Evolutionary conservation across 2,113 vertebrate genomes (phyloP).

Genomic region (Cynocephalus volans): DNA sequence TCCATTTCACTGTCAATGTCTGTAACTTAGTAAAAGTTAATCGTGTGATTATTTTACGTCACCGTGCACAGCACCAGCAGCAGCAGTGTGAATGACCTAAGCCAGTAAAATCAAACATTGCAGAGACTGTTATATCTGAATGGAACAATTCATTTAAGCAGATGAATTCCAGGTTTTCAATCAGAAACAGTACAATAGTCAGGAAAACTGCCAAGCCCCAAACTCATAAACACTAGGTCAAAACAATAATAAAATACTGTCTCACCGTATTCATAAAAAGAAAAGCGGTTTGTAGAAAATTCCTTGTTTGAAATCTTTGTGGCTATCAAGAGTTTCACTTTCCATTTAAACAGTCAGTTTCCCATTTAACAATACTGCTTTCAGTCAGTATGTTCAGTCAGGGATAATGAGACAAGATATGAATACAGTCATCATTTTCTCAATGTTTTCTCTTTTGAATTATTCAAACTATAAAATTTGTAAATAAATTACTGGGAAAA

Average conservation of each 20-base stretch:
- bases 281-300: background rate
- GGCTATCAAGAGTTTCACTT: constrained; percentile 39
- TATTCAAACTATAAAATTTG: constrained; percentile 35
- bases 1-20: constrained; percentile 83
- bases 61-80: constrained; percentile 59
- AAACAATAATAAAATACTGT: constrained; percentile 81
- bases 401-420: background rate
- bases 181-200: constrained; percentile 80
- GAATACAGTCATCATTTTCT: background rate
- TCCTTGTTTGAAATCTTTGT: constrained; percentile 70
- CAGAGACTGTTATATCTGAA: constrained; percentile 49
- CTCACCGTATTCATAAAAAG: constrained; percentile 68
- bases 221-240: constrained; percentile 73
- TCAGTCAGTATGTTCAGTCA: background rate
- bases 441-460: constrained; percentile 65
- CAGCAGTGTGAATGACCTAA: constrained; percentile 84
- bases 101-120: constrained; percentile 69
- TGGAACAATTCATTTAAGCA: constrained; percentile 57
- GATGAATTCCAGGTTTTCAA: constrained; percentile 81
- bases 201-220: constrained; percentile 69
- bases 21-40: constrained; percentile 84
- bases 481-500: constrained; percentile 59
- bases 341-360: constrained; percentile 69
- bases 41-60: constrained; percentile 82
- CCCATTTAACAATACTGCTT: constrained; percentile 64